A percentile compares a stretch with the other conserved stretches of the same genome.
phyloP scores from a whole-genome alignment of 2,797 vertebrate species.

The Intellagama lesueurii region DNA sequence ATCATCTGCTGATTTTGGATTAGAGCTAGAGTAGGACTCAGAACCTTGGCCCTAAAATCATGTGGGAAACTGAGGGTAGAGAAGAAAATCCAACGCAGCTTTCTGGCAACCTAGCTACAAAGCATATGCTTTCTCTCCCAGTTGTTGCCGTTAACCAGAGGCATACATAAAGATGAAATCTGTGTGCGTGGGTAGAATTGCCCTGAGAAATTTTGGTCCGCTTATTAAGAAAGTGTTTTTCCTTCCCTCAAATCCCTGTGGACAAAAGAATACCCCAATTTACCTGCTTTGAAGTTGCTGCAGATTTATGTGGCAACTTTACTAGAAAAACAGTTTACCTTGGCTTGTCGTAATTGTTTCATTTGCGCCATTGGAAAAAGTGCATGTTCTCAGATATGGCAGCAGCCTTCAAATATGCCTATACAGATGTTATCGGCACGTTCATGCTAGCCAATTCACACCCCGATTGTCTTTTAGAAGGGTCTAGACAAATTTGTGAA shows the following conservation, averaged over 20 bases:
- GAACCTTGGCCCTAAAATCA: background rate
- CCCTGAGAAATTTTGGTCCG: slow-evolving; percentile 3
- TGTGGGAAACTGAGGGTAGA: slow-evolving; percentile 4
- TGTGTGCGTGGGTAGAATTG: background rate
- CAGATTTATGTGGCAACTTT: background rate
- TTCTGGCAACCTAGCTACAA: slow-evolving; percentile 2
- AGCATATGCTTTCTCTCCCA: background rate
- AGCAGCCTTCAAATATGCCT: background rate
- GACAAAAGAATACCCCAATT: background rate
- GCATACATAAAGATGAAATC: background rate
- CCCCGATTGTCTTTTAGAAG: background rate
- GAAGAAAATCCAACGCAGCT: slow-evolving; percentile 9
- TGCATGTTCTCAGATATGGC: too few species aligned
- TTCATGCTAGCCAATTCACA: background rate
- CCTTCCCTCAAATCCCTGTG: background rate
- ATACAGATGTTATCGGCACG: background rate
- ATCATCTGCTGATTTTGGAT: slow-evolving; percentile 25
- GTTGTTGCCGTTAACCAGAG: background rate
- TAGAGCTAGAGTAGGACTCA: background rate
- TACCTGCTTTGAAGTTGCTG: background rate
- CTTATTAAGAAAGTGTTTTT: background rate
- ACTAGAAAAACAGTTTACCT: too few species aligned
- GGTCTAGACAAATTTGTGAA: background rate
- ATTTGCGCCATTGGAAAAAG: too few species aligned
- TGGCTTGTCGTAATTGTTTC: too few species aligned